These are phyloP conservation scores for Muscidifurax raptorellus DNA, from an alignment of 1,140 invertebrate genomes.

Conservation along the genomic window DNA sequence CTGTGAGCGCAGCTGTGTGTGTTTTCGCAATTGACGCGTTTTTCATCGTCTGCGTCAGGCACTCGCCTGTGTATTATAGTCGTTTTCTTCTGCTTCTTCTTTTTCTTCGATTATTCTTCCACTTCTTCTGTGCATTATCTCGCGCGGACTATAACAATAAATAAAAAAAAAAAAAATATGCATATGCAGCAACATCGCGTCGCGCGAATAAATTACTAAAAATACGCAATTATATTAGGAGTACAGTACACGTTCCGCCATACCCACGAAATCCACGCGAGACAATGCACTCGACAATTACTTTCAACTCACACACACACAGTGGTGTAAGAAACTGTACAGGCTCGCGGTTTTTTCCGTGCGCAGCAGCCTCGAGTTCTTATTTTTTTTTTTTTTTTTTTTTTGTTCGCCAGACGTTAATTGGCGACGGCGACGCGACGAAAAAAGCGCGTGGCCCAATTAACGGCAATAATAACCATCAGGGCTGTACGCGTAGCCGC, in stretches of 20 bases:
- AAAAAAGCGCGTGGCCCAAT: slow-evolving; percentile 42
- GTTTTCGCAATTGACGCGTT: not conserved
- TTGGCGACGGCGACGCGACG: not conserved
- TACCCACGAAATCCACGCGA: not conserved
- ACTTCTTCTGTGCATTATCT: too few species aligned
- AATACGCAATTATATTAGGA: too few species aligned
- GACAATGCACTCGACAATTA: not conserved
- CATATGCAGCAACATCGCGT: too few species aligned
- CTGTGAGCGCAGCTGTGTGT: not conserved
- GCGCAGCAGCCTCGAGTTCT: not conserved
- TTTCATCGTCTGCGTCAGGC: not conserved
- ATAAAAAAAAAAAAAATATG: too few species aligned
- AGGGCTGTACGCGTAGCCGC: not conserved
- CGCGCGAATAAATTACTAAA: too few species aligned
- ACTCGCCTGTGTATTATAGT: not conserved
- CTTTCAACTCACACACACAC: not conserved
- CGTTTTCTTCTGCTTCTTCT: not conserved
- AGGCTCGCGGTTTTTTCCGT: not conserved
- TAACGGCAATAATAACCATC: slow-evolving; percentile 29
- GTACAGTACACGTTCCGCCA: too few species aligned
- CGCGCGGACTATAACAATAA: too few species aligned
- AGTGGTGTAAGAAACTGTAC: not conserved
- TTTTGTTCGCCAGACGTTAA: not conserved
- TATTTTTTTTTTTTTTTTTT: not conserved
- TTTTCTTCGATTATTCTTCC: not conserved